Conservation (phyloP, 2,113 vertebrate genomes). For the Polypterus senegalus region DNA sequence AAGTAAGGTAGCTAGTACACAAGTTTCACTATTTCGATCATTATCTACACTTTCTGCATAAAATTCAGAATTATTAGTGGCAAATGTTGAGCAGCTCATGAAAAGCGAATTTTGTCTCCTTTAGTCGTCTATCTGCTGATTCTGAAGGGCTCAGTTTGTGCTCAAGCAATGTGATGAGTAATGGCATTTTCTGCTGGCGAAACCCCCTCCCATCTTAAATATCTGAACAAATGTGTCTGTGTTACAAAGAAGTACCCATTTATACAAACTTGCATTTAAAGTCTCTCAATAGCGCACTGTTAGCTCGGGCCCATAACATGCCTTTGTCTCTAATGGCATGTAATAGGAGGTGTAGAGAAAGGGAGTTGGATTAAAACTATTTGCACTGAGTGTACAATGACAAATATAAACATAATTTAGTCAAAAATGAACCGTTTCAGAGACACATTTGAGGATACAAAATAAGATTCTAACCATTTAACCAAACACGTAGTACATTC, state of each 20-base stretch:
- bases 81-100: too few species aligned
- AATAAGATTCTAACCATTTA: too few species aligned
- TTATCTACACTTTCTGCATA: too few species aligned
- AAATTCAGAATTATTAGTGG: too few species aligned
- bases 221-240: neutral
- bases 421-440: too few species aligned
- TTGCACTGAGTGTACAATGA: neutral
- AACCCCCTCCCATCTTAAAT: neutral
- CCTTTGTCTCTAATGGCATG: neutral
- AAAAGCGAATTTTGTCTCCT: too few species aligned
- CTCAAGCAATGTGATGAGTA: neutral
- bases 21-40: too few species aligned
- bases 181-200: neutral
- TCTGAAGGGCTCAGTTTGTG: neutral
- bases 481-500: too few species aligned
- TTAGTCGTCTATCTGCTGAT: neutral
- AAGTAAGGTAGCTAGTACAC: too few species aligned
- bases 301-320: neutral
- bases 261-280: neutral
- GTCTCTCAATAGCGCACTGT: neutral
- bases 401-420: neutral
- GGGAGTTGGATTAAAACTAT: neutral
- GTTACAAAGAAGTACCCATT: neutral
- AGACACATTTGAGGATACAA: too few species aligned
- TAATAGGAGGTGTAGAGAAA: neutral